Percentiles rank a stretch among this genome's conserved stretches.
Evolutionary conservation across 2,888 invertebrate species (phyloP).

Genomic region (Macrophya alboannulata): DNA sequence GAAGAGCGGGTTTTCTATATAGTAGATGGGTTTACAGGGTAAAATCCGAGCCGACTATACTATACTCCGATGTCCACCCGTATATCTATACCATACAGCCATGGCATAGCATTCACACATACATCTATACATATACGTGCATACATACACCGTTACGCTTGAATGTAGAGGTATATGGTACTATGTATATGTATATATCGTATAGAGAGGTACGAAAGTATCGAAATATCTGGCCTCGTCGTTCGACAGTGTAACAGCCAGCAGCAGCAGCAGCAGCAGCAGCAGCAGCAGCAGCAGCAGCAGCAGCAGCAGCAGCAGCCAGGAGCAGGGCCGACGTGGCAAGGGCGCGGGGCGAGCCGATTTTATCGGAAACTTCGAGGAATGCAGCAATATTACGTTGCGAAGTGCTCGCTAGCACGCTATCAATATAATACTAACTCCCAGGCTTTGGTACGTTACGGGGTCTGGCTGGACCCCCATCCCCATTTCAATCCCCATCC

Average conservation of each 20-base stretch:
- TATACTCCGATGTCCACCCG: background rate
- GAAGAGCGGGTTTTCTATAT: background rate
- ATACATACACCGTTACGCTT: background rate
- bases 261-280: no score
- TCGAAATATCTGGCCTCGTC: constrained; percentile 40
- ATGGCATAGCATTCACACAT: background rate
- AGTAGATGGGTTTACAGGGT: background rate
- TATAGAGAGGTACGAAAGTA: constrained; percentile 26
- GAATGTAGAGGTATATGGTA: background rate
- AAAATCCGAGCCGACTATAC: background rate
- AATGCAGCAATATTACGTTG: constrained; percentile 54
- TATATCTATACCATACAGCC: background rate
- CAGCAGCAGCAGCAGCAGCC: background rate
- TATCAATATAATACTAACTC: constrained; percentile 54
- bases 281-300: no score
- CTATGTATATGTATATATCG: background rate
- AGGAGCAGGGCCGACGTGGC: background rate
- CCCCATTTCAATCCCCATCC: background rate
- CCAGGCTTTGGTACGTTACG: background rate
- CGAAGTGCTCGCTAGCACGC: constrained; percentile 53
- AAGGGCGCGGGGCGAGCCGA: constrained; percentile 8
- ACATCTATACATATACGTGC: background rate
- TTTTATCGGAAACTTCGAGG: constrained; percentile 55
- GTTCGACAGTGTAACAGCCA: background rate
- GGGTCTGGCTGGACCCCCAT: constrained; percentile 28